phyloP scores from a whole-genome alignment of 2,888 invertebrate species.

The Drosophila mercatorum region DNA sequence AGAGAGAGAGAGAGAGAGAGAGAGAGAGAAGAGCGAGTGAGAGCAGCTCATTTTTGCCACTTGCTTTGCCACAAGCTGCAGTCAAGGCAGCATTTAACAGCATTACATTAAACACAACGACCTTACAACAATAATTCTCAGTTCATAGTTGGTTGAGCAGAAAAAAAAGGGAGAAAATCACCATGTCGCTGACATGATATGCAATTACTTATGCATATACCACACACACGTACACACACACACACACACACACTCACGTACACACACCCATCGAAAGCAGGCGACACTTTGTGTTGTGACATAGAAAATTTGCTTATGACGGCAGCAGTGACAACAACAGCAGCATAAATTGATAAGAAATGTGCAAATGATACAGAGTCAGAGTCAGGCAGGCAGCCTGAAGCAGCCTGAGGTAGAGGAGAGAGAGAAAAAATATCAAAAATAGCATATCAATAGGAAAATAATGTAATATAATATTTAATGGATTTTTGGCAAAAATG shows the following conservation, averaged over 20 bases:
- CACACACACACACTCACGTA: conserved; percentile 22
- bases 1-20: background rate
- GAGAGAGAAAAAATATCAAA: background rate
- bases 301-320: conserved; percentile 53
- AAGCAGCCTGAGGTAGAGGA: background rate
- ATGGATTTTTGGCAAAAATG: background rate
- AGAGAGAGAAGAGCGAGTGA: background rate
- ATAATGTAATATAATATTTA: conserved; percentile 9
- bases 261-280: conserved; percentile 3
- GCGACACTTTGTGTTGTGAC: conserved; percentile 32
- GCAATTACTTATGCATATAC: conserved; percentile 50
- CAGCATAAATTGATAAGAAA: conserved; percentile 54
- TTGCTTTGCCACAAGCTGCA: conserved; percentile 24
- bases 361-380: conserved; percentile 37
- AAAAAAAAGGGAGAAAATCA: conserved; percentile 6
- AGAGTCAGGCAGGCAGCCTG: background rate
- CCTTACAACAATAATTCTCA: conserved; percentile 28
- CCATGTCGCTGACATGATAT: conserved; percentile 31
- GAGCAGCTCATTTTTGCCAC: conserved; percentile 23
- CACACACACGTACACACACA: conserved; percentile 30
- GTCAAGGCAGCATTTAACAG: conserved; percentile 30
- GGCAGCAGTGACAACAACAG: conserved; percentile 40
- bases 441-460: conserved; percentile 6
- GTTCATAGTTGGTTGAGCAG: conserved; percentile 35
- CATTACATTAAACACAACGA: conserved; percentile 36